A percentile compares a stretch with the other conserved stretches of the same genome.
phyloP scores from a whole-genome alignment of 2,113 vertebrate genomes.

The Mystacornis crossleyi region DNA sequence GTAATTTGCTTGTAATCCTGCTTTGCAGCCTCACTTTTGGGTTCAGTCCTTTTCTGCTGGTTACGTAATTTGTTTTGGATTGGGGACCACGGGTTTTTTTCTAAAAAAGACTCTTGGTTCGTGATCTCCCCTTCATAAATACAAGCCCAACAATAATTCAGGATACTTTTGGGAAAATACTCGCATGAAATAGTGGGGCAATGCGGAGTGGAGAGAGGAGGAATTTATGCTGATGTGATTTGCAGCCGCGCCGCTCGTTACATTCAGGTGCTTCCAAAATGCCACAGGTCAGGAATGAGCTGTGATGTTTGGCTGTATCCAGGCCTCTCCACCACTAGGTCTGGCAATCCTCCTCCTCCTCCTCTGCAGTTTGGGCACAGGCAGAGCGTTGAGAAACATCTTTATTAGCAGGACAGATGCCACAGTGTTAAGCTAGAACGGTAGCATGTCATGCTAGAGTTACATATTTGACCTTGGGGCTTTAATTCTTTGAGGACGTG shows the following conservation, averaged over 20 bases:
- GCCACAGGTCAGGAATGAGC: neutral
- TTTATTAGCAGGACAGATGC: conserved; percentile 22
- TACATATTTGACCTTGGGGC: neutral
- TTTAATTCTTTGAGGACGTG: neutral
- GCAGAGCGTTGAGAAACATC: neutral
- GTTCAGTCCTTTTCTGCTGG: neutral
- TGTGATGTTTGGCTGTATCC: neutral
- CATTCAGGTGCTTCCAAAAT: neutral
- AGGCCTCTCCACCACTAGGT: neutral
- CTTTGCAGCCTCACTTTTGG: neutral
- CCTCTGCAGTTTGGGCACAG: neutral
- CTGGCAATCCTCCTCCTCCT: neutral
- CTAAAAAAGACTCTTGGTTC: neutral
- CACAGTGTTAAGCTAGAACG: neutral
- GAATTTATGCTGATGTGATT: neutral
- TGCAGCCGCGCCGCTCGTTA: neutral
- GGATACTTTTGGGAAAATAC: neutral
- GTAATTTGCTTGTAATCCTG: neutral
- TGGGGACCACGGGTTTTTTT: neutral
- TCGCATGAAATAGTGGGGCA: neutral
- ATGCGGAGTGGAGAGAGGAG: neutral
- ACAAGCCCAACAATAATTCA: neutral
- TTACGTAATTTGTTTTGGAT: neutral
- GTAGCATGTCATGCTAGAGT: neutral
- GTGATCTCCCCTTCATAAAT: neutral